Conservation (phyloP, 2,888 invertebrate species). For the Oxytorus armatus region DNA sequence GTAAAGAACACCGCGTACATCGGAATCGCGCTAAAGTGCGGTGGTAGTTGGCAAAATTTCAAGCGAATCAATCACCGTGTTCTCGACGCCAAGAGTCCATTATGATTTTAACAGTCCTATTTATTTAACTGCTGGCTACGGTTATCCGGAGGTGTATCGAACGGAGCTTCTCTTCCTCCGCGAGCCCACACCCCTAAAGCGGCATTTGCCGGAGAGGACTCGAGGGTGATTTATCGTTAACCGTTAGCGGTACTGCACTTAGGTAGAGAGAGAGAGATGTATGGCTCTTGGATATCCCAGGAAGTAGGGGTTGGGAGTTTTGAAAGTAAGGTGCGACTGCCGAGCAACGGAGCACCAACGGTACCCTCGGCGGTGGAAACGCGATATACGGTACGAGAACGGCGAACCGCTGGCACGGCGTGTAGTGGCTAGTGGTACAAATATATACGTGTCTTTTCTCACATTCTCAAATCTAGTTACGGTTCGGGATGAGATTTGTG, state of each 20-base stretch:
- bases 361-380: conserved; percentile 9
- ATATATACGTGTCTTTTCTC: conserved; percentile 16
- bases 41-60: conserved; percentile 66
- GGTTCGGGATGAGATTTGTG: conserved; percentile 63
- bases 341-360: conserved; percentile 21
- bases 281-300: conserved; percentile 44
- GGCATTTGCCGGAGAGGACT: conserved; percentile 4
- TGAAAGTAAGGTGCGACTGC: conserved; percentile 64
- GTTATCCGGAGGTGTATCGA: conserved; percentile 39
- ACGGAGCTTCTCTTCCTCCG: background rate
- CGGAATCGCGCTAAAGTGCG: conserved; percentile 54
- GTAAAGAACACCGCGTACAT: background rate
- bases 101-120: conserved; percentile 69
- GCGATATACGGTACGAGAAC: background rate
- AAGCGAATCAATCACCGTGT: conserved; percentile 66
- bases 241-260: conserved; percentile 64
- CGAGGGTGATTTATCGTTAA: conserved; percentile 63
- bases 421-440: conserved; percentile 6
- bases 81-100: conserved; percentile 67
- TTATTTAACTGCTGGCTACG: conserved; percentile 63
- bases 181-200: conserved; percentile 19
- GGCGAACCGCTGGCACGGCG: background rate
- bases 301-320: conserved; percentile 54
- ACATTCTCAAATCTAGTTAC: conserved; percentile 62
- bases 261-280: conserved; percentile 55